Evolutionary conservation across 2,888 invertebrate genomes (phyloP), one percentile per base, ranked within the genome.

Genomic region (Laspeyria flexula): DNA sequence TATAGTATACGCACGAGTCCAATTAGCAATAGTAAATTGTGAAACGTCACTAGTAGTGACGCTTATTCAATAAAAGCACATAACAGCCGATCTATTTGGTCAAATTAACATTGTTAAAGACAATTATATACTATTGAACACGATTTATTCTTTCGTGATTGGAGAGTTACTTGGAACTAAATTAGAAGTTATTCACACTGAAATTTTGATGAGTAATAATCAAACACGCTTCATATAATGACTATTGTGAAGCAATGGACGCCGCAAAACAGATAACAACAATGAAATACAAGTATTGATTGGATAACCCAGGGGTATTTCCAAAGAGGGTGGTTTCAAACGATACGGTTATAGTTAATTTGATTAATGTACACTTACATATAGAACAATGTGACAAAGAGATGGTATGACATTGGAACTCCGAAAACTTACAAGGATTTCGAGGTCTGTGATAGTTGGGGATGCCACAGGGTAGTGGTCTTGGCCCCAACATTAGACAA

Each of bases 311-410:
- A 25, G 5, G 1, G 18, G 34, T 34, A 34, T 34, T 34, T 18
- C 34, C 34, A 34, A 34, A 16, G 34, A 34, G 34, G 34, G 34
- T 34, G 34, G 34, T 53, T 59, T 25, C 9, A 7, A 7, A 3
- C 12, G n/a, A 11, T 30, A 9, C 7, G n/a, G 27, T 27, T n/a
- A 12, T n/a, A n/a, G 13, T 13, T 13, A 33, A 25, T 7, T 25
- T 25, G 9, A 25, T 25, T 18, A 18, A 25, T 7, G 1, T 25
- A 1, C 7, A 25, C 25, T 25, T 7, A 25, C 25, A 7, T 25
- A 18, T n/a, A 21, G 5, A 3, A 3, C 25, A 7, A 25, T 25
- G 25, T 1, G 25, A 6, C 25, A 25, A 7, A 25, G 7, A 25
- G 7, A 1, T 6, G 25, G 21, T n/a, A n/a, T n/a, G n/a, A 18